These are phyloP conservation scores for Chloropsis cyanopogon DNA, from an alignment of 2,113 vertebrate genomes.

Conservation along the genomic window DNA sequence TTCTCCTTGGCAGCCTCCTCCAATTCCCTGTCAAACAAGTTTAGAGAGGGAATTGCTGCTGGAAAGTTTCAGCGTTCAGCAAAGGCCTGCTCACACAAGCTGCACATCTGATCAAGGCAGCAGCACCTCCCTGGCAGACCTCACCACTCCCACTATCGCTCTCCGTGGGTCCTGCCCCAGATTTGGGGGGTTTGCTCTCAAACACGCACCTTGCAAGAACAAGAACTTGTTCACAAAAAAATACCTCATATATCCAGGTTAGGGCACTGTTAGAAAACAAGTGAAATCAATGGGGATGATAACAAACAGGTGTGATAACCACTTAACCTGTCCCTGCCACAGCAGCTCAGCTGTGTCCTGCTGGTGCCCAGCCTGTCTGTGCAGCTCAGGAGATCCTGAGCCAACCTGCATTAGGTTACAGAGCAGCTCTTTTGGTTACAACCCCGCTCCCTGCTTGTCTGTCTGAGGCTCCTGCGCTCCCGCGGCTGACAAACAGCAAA, in stretches of 20 bases:
- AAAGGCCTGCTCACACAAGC: neutral
- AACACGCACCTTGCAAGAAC: neutral
- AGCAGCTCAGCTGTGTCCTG: neutral
- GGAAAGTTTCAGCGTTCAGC: neutral
- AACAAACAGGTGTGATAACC: neutral
- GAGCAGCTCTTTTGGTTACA: neutral
- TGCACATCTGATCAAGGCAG: neutral
- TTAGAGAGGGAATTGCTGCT: neutral
- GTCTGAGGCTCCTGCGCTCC: neutral
- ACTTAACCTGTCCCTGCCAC: neutral
- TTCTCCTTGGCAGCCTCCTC: neutral
- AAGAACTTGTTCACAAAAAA: neutral
- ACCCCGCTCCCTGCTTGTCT: neutral
- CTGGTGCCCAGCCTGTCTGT: neutral
- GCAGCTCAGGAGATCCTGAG: neutral
- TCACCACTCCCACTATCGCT: accelerated
- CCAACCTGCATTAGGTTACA: slow-evolving; percentile 34
- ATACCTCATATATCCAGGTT: neutral
- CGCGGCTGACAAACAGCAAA: neutral
- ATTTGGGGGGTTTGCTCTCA: neutral
- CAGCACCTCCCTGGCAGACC: neutral
- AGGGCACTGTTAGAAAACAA: neutral
- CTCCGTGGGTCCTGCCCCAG: neutral
- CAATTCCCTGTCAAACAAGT: slow-evolving; percentile 9
- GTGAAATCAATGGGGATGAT: neutral